These are phyloP conservation scores for Cephus cinctus DNA, from an alignment of 1,140 invertebrate species.

Conservation along the genomic window DNA sequence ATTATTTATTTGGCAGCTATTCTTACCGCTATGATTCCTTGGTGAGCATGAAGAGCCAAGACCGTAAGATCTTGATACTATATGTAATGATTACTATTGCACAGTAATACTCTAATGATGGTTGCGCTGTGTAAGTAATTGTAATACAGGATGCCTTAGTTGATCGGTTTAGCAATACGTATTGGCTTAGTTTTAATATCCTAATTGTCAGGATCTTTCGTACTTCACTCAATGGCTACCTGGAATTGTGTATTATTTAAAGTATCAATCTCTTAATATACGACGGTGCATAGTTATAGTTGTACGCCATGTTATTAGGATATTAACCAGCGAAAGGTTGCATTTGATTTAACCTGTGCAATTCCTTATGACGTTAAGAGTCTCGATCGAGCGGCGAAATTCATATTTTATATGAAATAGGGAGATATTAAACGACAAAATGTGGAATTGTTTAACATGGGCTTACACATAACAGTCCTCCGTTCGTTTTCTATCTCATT, in stretches of 20 bases:
- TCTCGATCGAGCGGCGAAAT: neutral
- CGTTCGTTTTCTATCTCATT: too few species aligned
- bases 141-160: neutral
- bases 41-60: too few species aligned
- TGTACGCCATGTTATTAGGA: neutral
- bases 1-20: slow-evolving; percentile 16
- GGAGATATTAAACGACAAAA: too few species aligned
- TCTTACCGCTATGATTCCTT: neutral
- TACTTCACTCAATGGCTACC: too few species aligned
- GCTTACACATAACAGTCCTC: too few species aligned
- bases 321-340: slow-evolving; percentile 4
- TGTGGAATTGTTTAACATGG: too few species aligned
- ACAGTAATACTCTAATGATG: neutral
- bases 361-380: slow-evolving; percentile 13
- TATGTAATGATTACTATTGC: neutral
- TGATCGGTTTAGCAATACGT: neutral
- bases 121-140: neutral
- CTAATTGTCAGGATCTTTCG: neutral
- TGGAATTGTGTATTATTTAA: too few species aligned
- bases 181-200: neutral
- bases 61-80: too few species aligned
- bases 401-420: slow-evolving; percentile 6
- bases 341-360: slow-evolving; percentile 10
- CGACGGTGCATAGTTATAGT: slow-evolving; percentile 7
- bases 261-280: slow-evolving; percentile 7